Evolutionary conservation across 2,113 vertebrate species (phyloP).

Genomic region (Macquaria ambigua): DNA sequence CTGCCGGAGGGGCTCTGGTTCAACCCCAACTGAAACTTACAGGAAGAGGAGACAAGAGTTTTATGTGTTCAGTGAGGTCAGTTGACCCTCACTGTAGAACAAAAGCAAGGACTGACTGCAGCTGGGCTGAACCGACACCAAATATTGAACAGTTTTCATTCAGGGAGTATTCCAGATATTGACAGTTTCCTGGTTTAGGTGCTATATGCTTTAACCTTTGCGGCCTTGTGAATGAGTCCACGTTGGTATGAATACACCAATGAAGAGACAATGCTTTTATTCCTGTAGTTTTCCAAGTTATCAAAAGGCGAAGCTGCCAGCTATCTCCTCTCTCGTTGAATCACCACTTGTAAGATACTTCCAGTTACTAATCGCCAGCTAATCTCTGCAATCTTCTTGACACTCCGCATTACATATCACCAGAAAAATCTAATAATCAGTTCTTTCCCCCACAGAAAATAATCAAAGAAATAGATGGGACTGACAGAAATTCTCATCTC

Average conservation of each 20-base stretch:
- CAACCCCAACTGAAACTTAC: conserved; percentile 49
- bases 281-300: not conserved
- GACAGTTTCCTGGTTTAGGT: conserved; percentile 6
- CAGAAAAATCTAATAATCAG: not conserved
- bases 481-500: not conserved
- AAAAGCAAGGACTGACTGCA: conserved; percentile 16
- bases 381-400: not conserved
- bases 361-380: not conserved
- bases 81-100: conserved; percentile 51
- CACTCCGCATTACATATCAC: not conserved
- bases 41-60: conserved; percentile 62
- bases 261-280: not conserved
- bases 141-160: conserved; percentile 15
- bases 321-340: not conserved
- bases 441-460: not conserved
- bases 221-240: not conserved
- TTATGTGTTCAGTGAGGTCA: conserved; percentile 54
- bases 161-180: not conserved
- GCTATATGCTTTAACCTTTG: not conserved
- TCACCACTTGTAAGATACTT: not conserved
- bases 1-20: conserved; percentile 31
- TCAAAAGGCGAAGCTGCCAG: not conserved
- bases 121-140: conserved; percentile 39
- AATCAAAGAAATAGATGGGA: not conserved
- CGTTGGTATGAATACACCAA: not conserved